Conservation (phyloP, 2,113 vertebrate genomes). For the Cynoglossus semilaevis region DNA sequence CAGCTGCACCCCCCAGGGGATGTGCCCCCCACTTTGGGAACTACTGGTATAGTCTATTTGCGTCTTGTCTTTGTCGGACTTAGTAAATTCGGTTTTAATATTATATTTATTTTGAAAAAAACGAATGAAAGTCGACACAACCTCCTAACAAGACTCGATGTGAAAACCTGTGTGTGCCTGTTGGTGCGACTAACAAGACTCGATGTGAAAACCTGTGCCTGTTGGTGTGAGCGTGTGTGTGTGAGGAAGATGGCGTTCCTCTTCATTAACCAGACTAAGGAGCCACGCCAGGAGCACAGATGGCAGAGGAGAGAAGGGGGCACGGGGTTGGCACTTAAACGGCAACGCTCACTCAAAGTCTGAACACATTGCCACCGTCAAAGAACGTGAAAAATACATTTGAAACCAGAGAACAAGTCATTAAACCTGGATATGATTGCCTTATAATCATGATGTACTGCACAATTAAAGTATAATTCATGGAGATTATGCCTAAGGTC, state of each 20-base stretch:
- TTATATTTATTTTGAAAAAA: no score
- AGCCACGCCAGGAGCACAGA: constrained; percentile 67
- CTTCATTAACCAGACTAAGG: constrained; percentile 57
- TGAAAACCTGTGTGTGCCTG: neutral
- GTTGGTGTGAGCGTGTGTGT: neutral
- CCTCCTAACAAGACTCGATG: neutral
- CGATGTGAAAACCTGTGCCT: no score
- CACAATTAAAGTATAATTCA: neutral
- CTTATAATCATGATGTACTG: constrained; percentile 2
- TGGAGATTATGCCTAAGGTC: neutral
- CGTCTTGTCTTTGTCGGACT: no score
- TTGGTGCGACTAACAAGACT: no score
- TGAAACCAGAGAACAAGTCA: constrained; percentile 15
- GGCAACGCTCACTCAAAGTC: constrained; percentile 20
- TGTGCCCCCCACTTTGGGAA: no score
- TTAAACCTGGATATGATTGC: constrained; percentile 23
- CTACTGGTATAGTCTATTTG: no score
- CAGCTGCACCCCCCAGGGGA: no score
- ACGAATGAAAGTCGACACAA: neutral
- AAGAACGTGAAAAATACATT: constrained; percentile 2
- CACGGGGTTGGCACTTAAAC: constrained; percentile 38
- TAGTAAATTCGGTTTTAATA: no score
- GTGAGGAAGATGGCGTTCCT: constrained; percentile 26
- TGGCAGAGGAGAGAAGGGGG: constrained; percentile 49
- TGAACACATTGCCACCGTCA: constrained; percentile 4